Evolutionary conservation across 2,113 vertebrate species (phyloP), one percentile per base, ranked within the genome.

Genomic region (Hemicordylus capensis): DNA sequence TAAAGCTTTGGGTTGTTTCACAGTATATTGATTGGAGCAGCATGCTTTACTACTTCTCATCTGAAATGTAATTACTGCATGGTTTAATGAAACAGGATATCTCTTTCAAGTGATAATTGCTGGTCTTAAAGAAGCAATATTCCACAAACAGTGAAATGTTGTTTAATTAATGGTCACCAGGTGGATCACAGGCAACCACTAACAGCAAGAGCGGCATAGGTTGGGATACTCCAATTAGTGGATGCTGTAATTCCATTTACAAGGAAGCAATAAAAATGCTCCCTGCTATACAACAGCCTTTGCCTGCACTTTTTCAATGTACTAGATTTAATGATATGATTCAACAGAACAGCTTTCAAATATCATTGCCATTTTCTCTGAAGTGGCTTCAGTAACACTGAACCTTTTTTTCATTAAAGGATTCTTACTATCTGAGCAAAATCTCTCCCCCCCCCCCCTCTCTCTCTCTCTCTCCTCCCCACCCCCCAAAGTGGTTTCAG

Each of bases 81-180:
- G 14, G 51, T 84, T 44, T 64, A 88, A 80, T 44, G 37, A 86
- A 26, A 3, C 24, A 59, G 56, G 26, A 20, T 46, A 34, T 76
- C 58, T 77, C 11, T 44, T 14, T 76, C 87, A 87, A 24, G 64
- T 2, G 42, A 4, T 77, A 85, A 70, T 6, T 78, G 26, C 12
- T n/a, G n/a, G n/a, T 70, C 83, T 54, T 3, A 69, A 83, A 67
- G 3, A 86, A 76, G 48, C 56, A 48, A 19, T 86, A 86, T 85
- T n/a, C 70, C 48, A 70, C 2, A 76, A 28, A 1, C 39, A 82
- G 4, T 26, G n/a, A 37, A 63, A 39, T 75, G 0, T 42, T 56
- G 20, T 0, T 83, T 24, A 84, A 88, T 81, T 74, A 66, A 83
- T 79, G 11, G 26, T 81, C 51, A 75, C 22, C 31, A 67, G 3